Base-by-base conservation (phyloP, 92 coral and sea anemone genomes). In the Bergia sp. region DNA sequence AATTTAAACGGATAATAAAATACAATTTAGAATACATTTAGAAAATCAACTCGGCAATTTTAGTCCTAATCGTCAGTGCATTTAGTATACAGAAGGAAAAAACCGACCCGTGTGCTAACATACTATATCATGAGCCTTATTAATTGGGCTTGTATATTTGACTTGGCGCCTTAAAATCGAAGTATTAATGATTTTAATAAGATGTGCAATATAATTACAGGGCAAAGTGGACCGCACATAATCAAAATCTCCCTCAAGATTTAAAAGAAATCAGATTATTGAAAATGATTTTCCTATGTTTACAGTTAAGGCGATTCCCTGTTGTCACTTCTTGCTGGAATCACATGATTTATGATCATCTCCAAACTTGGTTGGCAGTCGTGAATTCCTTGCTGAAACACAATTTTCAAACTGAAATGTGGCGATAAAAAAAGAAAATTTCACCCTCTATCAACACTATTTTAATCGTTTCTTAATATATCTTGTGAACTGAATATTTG, bases 261-360 rank as follows among this genome's bases (percentile, higher is more conserved):
- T 55, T 9, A 12, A 78, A 47, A 15, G 20, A 80, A 50, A 50
- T 80, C 69, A 77, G 81, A 77, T 77, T 58, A 81, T 57, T 79
- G n/a, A 45, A 9, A 10, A n/a, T 39, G 5, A 37, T 13, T 80
- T 81, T 3, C 15, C 0, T 42, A 39, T 64, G 29, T 84, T 45
- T 36, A 5, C 41, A 8, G 16, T 79, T 79, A 44, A 64, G 87
- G 69, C 79, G 87, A 71, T 84, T 84, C 77, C 79, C 45, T 21
- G 77, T 37, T 36, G 13, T 42, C 69, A 20, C 41, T 41, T 18
- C 37, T 65, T 41, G 8, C 12, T 29, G 18, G 1, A 5, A 84
- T 47, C 79, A 36, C 87, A 16, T 45, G 87, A 69, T 37, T 12
- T 15, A 8, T 69, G 76, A 12, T 47, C 43, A 38, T 20, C 11